Base-by-base conservation (phyloP, 2,113 vertebrate genomes). In the Malurus cyaneus region DNA sequence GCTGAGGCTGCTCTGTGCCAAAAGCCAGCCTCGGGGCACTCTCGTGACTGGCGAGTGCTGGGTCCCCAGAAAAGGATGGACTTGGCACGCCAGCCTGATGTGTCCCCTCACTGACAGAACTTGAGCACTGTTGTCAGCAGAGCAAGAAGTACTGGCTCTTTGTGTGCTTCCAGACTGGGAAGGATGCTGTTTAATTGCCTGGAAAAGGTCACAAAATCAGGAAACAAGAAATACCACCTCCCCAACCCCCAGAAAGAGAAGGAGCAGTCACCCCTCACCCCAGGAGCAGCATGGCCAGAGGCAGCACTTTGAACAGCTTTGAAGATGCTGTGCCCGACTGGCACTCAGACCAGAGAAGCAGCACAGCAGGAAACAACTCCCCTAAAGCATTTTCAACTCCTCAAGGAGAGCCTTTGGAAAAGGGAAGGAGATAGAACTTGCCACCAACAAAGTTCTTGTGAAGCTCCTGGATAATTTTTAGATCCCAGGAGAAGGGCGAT, bases 51-150 rank as follows among this genome's bases (percentile, higher is more conserved):
- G 44, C 0, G 1, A 31, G 29, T 18, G 21, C 84, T 18, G 36
- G 70, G 21, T 47, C 28, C 54, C 64, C 50, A 34, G 20, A 1
- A 2, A 84, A 73, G 0, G 1, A 47, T 1, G 8, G 32, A 32
- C 15, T 61, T 34, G 0, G 11, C 74, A 49, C 0, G 0, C 3
- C 1, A 61, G 56, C 12, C n/a, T 6, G 12, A 31, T 34, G 32
- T 18, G 54, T 31, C 29, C 70, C 2, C 20, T 11, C 9, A 41
- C 1, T 4, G 2, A 39, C 66, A 29, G 88, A 9, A 11, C 39
- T 4, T 0, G 0, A 50, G 69, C 32, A 4, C 18, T 8, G 52
- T 12, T 8, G 23, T 1, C 4, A 5, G 71, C 64, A 89, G 39
- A 79, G 70, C 34, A 54, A 28, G 42, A 47, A 80, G 3, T 1